phyloP scores from a whole-genome alignment of 2,797 vertebrate species.

The Acanthurus lineatus region DNA sequence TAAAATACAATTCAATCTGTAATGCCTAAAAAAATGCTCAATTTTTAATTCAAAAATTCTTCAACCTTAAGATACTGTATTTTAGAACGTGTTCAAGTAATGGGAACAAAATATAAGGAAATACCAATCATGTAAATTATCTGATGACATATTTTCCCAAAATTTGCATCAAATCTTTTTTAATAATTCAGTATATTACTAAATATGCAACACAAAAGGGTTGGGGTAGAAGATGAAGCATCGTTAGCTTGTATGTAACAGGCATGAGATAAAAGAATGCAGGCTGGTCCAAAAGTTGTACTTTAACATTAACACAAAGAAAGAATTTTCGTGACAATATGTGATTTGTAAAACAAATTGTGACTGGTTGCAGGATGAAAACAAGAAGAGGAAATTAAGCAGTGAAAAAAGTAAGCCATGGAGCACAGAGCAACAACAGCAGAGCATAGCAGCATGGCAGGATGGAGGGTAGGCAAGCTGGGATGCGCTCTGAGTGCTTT shows the following conservation, averaged over 20 bases:
- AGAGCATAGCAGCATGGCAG: conserved; percentile 59
- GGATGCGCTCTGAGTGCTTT: conserved; percentile 62
- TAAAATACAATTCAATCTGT: neutral
- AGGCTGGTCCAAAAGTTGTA: conserved; percentile 3
- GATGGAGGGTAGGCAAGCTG: conserved; percentile 73
- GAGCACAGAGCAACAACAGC: conserved; percentile 34
- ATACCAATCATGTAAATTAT: neutral
- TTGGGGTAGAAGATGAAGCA: conserved; percentile 1
- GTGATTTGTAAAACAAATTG: conserved; percentile 30
- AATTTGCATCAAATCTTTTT: neutral
- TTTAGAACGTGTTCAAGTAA: neutral
- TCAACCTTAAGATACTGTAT: neutral
- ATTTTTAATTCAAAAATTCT: neutral
- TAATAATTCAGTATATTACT: neutral
- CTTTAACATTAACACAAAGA: neutral
- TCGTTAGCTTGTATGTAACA: conserved; percentile 28
- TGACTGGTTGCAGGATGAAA: conserved; percentile 22
- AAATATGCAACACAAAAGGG: conserved; percentile 35
- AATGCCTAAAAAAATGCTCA: neutral
- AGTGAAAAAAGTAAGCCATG: conserved; percentile 31
- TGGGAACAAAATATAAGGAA: conserved; percentile 2
- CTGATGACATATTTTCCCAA: neutral
- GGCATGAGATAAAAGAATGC: conserved; percentile 28
- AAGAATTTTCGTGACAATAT: neutral
- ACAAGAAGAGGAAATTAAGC: conserved; percentile 23